Evolutionary conservation across 2,888 invertebrate genomes (phyloP).

Genomic region (Diarsia brunnea): DNA sequence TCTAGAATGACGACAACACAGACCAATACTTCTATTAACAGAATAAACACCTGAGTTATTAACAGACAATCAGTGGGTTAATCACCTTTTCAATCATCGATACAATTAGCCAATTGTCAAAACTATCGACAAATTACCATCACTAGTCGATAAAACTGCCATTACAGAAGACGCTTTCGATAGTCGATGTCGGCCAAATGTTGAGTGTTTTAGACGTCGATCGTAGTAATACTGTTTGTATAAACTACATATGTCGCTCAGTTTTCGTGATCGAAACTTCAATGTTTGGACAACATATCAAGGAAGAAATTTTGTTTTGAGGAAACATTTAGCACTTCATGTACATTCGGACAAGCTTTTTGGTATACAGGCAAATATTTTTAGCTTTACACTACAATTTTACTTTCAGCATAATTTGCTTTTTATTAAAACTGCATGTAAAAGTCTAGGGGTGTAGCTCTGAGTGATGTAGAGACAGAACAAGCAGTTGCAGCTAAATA

Average conservation of each 20-base stretch:
- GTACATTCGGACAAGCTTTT: neutral
- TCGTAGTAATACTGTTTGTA: conserved; percentile 32
- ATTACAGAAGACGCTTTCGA: conserved; percentile 70
- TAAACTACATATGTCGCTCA: conserved; percentile 32
- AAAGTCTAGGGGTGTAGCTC: neutral
- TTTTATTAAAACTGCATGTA: neutral
- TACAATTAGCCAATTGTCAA: too few species aligned
- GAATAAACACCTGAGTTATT: too few species aligned
- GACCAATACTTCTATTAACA: too few species aligned
- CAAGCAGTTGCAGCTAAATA: neutral
- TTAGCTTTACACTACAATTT: neutral
- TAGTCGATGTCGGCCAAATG: conserved; percentile 51
- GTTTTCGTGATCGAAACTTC: neutral
- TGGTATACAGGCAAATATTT: neutral
- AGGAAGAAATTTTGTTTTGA: conserved; percentile 8
- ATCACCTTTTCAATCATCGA: too few species aligned
- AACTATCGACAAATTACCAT: conserved; percentile 54
- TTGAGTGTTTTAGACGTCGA: conserved; percentile 61
- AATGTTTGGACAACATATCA: conserved; percentile 4
- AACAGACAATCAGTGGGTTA: too few species aligned
- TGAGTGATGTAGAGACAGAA: neutral
- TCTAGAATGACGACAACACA: too few species aligned
- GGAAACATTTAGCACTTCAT: neutral
- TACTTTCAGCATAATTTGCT: neutral
- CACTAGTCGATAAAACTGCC: conserved; percentile 77